A percentile compares a stretch with the other conserved stretches of the same genome.
These are phyloP conservation scores for Syngnathus floridae DNA, from an alignment of 2,113 vertebrate genomes.

Conservation along the genomic window DNA sequence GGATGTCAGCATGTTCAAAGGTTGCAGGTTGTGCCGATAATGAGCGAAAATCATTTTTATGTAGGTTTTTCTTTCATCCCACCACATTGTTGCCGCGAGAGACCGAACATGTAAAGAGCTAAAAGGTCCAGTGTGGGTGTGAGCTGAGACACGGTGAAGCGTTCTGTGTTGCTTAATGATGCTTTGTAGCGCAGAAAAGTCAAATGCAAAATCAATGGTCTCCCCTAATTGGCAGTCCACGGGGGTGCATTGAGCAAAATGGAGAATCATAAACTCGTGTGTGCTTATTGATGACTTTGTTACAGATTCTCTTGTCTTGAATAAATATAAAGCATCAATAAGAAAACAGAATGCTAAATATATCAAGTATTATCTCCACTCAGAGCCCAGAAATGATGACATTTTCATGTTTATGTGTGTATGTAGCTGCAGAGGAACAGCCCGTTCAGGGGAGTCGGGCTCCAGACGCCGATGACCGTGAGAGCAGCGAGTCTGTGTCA, in stretches of 20 bases:
- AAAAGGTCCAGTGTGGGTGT: constrained; percentile 55
- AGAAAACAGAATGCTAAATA: background rate
- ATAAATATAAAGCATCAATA: too few species aligned
- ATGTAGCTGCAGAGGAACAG: constrained; percentile 60
- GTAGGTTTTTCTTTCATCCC: constrained; percentile 43
- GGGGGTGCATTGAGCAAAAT: constrained; percentile 16
- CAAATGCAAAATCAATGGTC: constrained; percentile 49
- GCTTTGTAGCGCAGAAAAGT: constrained; percentile 54
- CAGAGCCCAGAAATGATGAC: background rate
- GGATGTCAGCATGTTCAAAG: constrained; percentile 39
- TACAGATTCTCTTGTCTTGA: constrained; percentile 2
- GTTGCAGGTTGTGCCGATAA: constrained; percentile 22
- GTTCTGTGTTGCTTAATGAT: constrained; percentile 49
- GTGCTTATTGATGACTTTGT: constrained; percentile 29
- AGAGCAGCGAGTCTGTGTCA: constrained; percentile 70
- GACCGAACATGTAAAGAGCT: constrained; percentile 34
- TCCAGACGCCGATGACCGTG: constrained; percentile 36
- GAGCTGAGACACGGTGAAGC: constrained; percentile 18
- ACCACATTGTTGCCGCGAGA: constrained; percentile 26
- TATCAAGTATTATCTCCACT: background rate
- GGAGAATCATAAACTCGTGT: background rate
- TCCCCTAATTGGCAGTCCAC: constrained; percentile 52
- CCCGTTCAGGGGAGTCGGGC: constrained; percentile 22
- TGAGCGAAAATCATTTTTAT: constrained; percentile 39
- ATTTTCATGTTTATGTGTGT: constrained; percentile 34